Conservation (phyloP, 2,888 invertebrate genomes). For the Epistrophe grossulariae region DNA sequence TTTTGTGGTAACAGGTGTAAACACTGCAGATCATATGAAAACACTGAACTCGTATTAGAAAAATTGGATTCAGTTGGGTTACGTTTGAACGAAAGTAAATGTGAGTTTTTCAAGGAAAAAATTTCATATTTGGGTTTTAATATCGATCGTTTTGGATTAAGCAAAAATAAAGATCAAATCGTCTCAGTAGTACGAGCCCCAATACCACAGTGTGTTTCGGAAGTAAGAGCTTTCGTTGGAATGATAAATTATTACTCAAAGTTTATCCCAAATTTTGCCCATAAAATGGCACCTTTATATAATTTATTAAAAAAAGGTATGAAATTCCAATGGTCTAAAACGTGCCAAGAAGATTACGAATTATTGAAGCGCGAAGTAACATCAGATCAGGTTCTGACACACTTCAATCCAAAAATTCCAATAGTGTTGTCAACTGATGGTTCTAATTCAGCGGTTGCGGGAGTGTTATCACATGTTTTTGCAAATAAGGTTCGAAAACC, state of each 20-base stretch:
- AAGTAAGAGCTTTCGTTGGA: slow-evolving; percentile 29
- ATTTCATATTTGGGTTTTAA: slow-evolving; percentile 23
- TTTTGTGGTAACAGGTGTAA: slow-evolving; percentile 15
- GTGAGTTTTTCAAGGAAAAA: slow-evolving; percentile 13
- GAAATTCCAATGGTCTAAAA: background rate
- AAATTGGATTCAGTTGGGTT: slow-evolving; percentile 21
- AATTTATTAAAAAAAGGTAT: slow-evolving; percentile 14
- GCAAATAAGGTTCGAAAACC: background rate
- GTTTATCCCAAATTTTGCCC: slow-evolving; percentile 23
- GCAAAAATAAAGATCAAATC: slow-evolving; percentile 20
- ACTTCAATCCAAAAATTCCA: slow-evolving; percentile 52
- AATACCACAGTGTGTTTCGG: background rate
- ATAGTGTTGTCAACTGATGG: slow-evolving; percentile 43
- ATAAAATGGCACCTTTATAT: slow-evolving; percentile 26
- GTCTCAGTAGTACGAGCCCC: slow-evolving; percentile 2
- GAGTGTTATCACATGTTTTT: background rate
- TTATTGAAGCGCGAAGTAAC: slow-evolving; percentile 11
- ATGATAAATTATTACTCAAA: slow-evolving; percentile 37
- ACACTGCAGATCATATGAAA: slow-evolving; percentile 6
- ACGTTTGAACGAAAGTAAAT: slow-evolving; percentile 26
- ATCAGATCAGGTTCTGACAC: slow-evolving; percentile 31
- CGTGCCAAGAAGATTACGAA: slow-evolving; percentile 36
- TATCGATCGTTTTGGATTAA: slow-evolving; percentile 22
- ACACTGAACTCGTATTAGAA: slow-evolving; percentile 16
- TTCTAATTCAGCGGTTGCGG: background rate